Conservation (phyloP, 2,113 vertebrate species). For the Heteronetta atricapilla region DNA sequence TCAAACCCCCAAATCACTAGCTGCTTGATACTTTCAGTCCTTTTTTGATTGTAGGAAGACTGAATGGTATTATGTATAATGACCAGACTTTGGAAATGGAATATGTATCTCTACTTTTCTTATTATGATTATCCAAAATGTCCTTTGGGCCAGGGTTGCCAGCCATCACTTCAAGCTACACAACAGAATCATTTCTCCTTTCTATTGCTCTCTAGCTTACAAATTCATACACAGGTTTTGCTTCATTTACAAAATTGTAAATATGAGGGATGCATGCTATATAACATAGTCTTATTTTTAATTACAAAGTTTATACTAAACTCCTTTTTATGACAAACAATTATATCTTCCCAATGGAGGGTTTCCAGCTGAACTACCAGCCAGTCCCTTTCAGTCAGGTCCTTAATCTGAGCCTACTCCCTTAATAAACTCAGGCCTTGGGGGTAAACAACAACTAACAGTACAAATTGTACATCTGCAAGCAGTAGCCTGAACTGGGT, state of each 20-base stretch:
- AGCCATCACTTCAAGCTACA: neutral
- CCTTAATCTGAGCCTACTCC: neutral
- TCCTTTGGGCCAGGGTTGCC: neutral
- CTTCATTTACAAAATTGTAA: neutral
- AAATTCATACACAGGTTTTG: neutral
- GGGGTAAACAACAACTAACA: neutral
- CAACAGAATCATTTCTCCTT: fast-evolving
- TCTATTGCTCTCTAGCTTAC: neutral
- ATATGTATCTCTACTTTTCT: neutral
- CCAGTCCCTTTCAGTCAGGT: neutral
- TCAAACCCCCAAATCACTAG: neutral
- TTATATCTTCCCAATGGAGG: neutral
- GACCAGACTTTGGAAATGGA: neutral
- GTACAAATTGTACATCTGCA: neutral
- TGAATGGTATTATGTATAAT: neutral
- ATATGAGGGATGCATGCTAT: neutral
- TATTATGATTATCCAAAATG: neutral
- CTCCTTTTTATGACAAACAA: neutral
- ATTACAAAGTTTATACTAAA: neutral
- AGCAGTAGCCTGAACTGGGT: neutral
- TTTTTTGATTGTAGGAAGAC: neutral
- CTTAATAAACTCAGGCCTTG: neutral
- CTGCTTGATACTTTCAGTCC: neutral
- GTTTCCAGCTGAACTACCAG: neutral
- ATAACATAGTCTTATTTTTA: neutral